Conservation (phyloP, 2,888 invertebrate genomes). For the Neoitamus cyanurus region DNA sequence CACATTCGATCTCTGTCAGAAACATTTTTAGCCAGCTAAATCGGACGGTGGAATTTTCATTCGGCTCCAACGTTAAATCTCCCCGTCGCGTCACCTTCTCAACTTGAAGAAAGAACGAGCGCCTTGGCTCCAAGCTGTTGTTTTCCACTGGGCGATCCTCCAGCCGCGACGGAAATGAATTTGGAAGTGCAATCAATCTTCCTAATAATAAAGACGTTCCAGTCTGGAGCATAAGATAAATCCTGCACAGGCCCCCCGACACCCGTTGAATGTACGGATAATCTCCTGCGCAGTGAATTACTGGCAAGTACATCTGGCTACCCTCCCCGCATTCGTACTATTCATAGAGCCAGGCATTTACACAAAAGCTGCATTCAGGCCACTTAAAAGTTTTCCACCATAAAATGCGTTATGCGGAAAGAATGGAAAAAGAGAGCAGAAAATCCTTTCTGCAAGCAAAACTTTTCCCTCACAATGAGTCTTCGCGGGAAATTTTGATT, state of each 20-base stretch:
- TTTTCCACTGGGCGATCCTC: background rate
- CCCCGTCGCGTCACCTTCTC: background rate
- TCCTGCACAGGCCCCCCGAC: background rate
- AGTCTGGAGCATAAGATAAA: background rate
- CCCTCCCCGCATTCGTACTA: background rate
- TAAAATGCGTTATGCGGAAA: constrained; percentile 39
- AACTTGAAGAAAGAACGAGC: background rate
- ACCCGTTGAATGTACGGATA: background rate
- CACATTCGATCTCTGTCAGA: background rate
- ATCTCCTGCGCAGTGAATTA: background rate
- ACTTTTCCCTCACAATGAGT: background rate
- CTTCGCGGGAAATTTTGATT: background rate
- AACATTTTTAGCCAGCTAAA: background rate
- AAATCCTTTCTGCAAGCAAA: background rate
- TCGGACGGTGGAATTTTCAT: background rate
- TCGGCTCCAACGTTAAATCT: background rate
- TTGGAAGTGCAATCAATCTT: background rate
- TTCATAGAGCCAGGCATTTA: background rate
- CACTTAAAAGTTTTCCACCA: constrained; percentile 33
- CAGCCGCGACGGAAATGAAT: background rate
- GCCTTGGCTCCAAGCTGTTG: background rate
- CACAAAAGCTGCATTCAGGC: constrained; percentile 23
- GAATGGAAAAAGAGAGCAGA: background rate
- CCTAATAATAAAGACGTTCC: constrained; percentile 5
- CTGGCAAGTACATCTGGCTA: background rate